Evolutionary conservation across 2,797 vertebrate species (phyloP), one percentile per base, ranked within the genome.

Genomic region (Phoeniculus purpureus): DNA sequence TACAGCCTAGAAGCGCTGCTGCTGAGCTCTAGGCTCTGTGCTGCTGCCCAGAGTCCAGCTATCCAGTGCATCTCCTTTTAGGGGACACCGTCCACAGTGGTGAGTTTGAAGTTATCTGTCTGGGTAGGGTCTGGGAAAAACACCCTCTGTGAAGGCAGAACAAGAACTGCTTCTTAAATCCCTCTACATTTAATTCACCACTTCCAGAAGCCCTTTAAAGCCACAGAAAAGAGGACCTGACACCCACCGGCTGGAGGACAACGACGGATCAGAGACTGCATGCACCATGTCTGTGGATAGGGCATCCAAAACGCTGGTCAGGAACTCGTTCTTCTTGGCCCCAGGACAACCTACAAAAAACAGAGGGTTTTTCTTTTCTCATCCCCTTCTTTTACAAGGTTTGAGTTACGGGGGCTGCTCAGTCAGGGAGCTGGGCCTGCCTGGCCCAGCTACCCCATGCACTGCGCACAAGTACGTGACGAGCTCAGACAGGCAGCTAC

Each of bases 261-360:
- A 93, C 2, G 97, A 96, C 37, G 99, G 98, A 96, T 99, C 99
- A 21, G 99, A 99, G 83, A 99, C 98, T 0, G 99, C 98, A 1
- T 99, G 99, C 67, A 99, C 99, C 99, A 99, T 99, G 96, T 99
- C 99, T 11, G 99, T 99, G 72, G 99, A 99, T 73, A 99, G 94
- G 0, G 99, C 99, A 7, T 99, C 99, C 96, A 99, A 97, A 90
- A 99, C 98, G 68, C 99, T 99, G 2, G 99, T 99, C 95, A 99
- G 98, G 88, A 99, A 99, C 93, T 99, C 99, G 7, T 98, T 98
- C 97, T 99, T 99, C 96, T 99, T 99, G 94, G 98, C 97, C 52
- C 99, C 99, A 5, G 99, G 99, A 97, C 99, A 99, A 85, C 99
- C 99, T 99, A 96, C 61, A 97, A 97, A 97, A 95, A 75, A 77